These are phyloP conservation scores for Shinisaurus crocodilurus DNA, from an alignment of 2,113 vertebrate species.

Conservation along the genomic window DNA sequence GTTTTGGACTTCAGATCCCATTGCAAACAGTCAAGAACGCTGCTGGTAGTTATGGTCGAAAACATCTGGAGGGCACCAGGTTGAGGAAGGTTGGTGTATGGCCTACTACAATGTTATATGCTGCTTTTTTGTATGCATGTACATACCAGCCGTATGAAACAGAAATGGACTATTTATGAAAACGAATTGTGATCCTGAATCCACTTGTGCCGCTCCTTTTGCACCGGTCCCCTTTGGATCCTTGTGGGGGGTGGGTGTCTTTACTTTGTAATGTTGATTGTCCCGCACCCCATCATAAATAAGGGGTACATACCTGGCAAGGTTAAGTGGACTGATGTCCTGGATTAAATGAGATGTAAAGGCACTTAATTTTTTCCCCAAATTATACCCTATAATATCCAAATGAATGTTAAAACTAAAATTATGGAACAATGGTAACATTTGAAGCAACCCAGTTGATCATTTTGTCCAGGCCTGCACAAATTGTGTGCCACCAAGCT, in stretches of 20 bases:
- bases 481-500: neutral
- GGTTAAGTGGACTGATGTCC: neutral
- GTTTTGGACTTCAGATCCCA: too few relatives aligned
- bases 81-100: too few relatives aligned
- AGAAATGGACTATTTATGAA: neutral
- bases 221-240: neutral
- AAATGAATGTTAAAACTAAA: neutral
- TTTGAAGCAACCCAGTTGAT: neutral
- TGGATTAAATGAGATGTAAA: neutral
- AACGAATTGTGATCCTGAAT: neutral
- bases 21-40: too few relatives aligned
- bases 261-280: neutral
- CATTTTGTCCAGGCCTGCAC: neutral
- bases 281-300: neutral
- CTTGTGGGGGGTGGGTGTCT: neutral
- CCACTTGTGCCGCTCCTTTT: neutral
- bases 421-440: neutral
- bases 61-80: too few relatives aligned
- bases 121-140: neutral
- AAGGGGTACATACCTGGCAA: neutral
- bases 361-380: neutral
- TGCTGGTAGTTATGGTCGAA: too few relatives aligned
- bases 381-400: neutral
- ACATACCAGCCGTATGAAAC: neutral
- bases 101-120: neutral